Percentiles rank a stretch among this genome's conserved stretches.
phyloP scores from a whole-genome alignment of 2,797 vertebrate genomes.

The Pitangus sulphuratus region DNA sequence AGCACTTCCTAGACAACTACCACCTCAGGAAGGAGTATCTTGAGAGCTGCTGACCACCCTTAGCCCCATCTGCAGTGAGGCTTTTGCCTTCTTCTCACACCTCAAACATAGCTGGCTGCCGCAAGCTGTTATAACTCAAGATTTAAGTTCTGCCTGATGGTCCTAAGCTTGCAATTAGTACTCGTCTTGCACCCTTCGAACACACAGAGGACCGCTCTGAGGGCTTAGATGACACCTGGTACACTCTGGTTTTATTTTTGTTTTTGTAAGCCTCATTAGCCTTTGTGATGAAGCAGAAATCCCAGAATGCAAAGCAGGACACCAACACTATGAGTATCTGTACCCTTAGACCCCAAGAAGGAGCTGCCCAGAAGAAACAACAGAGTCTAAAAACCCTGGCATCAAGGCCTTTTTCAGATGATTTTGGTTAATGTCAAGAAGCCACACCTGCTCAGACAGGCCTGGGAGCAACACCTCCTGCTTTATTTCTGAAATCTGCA shows the following conservation, averaged over 20 bases:
- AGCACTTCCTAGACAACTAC: not conserved
- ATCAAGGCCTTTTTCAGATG: not conserved
- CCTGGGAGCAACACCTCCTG: not conserved
- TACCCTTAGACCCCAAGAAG: not conserved
- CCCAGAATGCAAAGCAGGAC: not conserved
- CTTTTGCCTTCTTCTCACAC: not conserved
- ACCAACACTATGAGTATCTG: not conserved
- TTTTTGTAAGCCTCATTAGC: not conserved
- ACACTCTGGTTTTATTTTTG: not conserved
- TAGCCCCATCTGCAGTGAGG: rapidly evolving
- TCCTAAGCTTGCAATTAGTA: not conserved
- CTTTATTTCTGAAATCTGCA: not conserved
- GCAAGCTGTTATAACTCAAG: not conserved
- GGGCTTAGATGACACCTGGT: not conserved
- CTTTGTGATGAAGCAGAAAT: not conserved
- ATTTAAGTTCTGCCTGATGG: not conserved
- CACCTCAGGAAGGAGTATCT: not conserved
- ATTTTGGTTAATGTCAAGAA: not conserved
- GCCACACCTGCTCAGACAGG: not conserved
- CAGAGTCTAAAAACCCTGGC: not conserved
- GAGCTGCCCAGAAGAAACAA: not conserved
- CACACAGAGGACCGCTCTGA: not conserved
- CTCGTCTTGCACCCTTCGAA: not conserved
- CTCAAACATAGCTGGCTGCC: not conserved
- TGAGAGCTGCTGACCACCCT: not conserved